A percentile compares a stretch with the other conserved stretches of the same genome.
Conservation (phyloP, 2,797 vertebrate genomes). For the Trachops cirrhosus region DNA sequence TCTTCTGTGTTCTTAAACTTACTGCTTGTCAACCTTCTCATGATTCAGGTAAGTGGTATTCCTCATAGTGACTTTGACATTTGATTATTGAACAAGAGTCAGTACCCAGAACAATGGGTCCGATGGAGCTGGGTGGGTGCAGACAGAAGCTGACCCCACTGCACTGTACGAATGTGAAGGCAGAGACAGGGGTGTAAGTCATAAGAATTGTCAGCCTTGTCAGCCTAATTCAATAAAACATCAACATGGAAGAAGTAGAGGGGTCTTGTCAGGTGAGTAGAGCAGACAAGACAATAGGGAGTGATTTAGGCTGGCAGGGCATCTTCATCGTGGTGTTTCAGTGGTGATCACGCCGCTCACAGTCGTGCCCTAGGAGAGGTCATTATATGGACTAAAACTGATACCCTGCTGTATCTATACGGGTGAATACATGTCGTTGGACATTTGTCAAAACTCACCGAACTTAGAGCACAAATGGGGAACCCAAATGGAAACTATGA, state of each 20-base stretch:
- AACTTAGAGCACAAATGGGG: not conserved
- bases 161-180: no score
- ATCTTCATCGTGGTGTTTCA: not conserved
- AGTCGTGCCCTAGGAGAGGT: not conserved
- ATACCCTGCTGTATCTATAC: not conserved
- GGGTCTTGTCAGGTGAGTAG: not conserved
- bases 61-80: not conserved
- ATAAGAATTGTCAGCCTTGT: not conserved
- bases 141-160: not conserved
- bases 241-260: not conserved
- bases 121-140: not conserved
- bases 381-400: not conserved
- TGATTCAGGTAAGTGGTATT: not conserved
- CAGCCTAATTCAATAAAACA: not conserved
- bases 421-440: not conserved
- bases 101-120: not conserved
- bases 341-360: not conserved
- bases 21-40: not conserved
- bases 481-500: not conserved
- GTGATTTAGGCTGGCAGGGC: not conserved
- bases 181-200: not conserved
- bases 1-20: not conserved
- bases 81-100: not conserved
- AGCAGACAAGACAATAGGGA: not conserved
- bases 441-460: no score